Evolutionary conservation across 2,797 vertebrate genomes (phyloP).

Genomic region (Poecilia gillii): DNA sequence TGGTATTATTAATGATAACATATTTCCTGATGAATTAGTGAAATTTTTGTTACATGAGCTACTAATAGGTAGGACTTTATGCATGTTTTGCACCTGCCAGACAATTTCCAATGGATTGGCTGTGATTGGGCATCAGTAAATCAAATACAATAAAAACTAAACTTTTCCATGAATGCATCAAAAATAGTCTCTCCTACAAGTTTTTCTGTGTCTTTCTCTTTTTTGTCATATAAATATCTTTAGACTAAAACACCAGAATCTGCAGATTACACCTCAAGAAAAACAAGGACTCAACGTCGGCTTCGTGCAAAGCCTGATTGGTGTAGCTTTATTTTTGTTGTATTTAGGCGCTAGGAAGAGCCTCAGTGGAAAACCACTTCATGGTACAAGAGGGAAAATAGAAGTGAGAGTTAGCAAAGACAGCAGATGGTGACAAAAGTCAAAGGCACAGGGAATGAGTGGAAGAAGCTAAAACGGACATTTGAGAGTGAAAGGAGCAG

Average conservation of each 20-base stretch:
- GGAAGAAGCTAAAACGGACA: slow-evolving; percentile 6
- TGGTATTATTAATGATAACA: background rate
- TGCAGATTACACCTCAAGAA: background rate
- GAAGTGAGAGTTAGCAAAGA: slow-evolving; percentile 5
- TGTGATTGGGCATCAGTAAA: background rate
- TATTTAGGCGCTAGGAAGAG: background rate
- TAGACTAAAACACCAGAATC: background rate
- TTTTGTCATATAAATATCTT: background rate
- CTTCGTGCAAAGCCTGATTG: too few species aligned
- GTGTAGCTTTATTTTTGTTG: background rate
- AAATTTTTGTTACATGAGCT: background rate
- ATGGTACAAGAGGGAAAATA: background rate
- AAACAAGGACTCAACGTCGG: background rate
- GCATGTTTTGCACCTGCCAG: background rate
- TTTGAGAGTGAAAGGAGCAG: slow-evolving; percentile 45
- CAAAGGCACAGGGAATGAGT: slow-evolving; percentile 28
- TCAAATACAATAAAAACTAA: background rate
- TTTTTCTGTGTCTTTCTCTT: background rate
- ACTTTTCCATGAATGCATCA: background rate
- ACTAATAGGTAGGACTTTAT: background rate
- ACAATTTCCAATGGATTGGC: background rate
- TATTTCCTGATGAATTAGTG: background rate
- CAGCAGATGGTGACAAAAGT: slow-evolving; percentile 53
- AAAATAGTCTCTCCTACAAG: background rate
- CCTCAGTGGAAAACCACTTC: background rate